Conservation (phyloP, 2,888 invertebrate genomes). For the Papilio protenor region DNA sequence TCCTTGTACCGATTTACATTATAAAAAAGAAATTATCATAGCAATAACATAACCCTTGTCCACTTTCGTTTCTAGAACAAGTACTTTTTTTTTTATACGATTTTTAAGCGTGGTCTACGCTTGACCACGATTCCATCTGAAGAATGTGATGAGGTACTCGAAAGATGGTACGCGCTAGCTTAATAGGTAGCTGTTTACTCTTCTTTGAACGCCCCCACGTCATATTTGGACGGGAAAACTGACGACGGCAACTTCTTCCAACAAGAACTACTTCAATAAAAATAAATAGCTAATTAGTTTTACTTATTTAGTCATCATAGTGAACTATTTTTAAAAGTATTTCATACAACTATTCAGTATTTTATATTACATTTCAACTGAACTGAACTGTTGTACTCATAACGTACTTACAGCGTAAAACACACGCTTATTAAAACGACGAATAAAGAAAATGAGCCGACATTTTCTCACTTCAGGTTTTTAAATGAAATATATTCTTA, state of each 20-base stretch:
- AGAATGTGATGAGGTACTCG: no score
- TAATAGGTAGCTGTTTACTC: no score
- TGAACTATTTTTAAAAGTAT: background rate
- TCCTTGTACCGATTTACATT: background rate
- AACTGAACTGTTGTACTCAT: conserved; percentile 17
- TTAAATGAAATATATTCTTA: conserved; percentile 36
- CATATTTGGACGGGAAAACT: no score
- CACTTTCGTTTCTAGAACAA: no score
- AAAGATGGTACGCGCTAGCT: no score
- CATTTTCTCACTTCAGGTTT: conserved; percentile 32
- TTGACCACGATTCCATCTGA: no score
- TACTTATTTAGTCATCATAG: no score
- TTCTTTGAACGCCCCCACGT: no score
- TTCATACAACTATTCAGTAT: background rate
- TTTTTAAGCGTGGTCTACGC: no score
- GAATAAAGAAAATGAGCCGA: conserved; percentile 33
- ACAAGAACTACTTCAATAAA: background rate
- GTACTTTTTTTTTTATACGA: no score
- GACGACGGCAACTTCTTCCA: no score
- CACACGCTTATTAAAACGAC: conserved; percentile 32
- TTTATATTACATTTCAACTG: background rate
- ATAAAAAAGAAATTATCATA: background rate
- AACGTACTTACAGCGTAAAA: conserved; percentile 19
- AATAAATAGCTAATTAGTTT: background rate
- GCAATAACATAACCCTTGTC: background rate